Evolutionary conservation across 2,888 invertebrate species (phyloP), one percentile per base, ranked within the genome.

Genomic region (Archaeoteleia sp.): DNA sequence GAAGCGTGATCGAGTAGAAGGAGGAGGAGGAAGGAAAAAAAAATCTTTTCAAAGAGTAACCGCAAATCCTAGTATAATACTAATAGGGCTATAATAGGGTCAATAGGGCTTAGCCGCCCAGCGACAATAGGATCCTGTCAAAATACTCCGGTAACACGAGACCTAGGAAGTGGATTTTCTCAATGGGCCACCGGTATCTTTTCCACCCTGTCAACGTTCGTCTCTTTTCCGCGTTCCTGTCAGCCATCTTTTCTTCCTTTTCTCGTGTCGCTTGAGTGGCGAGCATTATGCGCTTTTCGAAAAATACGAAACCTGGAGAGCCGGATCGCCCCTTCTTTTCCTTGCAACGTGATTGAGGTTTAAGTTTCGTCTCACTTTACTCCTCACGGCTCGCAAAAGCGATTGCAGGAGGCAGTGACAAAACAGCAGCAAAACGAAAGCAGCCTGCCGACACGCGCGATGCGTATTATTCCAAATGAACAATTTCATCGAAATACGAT

Each of bases 11-110:
- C 45, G 45, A 29, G 29, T 20, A 43, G 67, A n/a, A n/a, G n/a
- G 67, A 45, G 67, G 58, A 43, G 53, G 42, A 60, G 20, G 20
- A 63, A 40, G 67, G 54, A 39, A 45, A 42, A 60, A 55, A 35
- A 40, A 40, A 49, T 67, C 53, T 48, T 63, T 70, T 58, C 67
- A 70, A 63, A 61, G 67, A 70, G 73, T 74, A 79, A 78, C 78
- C 78, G 73, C 79, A 84, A 83, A 83, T 82, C 82, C 82, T 74
- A 76, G 80, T 81, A 85, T 85, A 83, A 84, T 82, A 85, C 85
- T 85, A 85, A 85, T 85, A 84, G 85, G 80, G 73, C 74, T 79
- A 85, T 83, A 84, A 85, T 84, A 78, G 85, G 83, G 79, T 85
- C 84, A 85, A 84, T 84, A 81, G 84, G 78, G 80, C 78, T 82